Evolutionary conservation across 2,888 invertebrate genomes (phyloP).

Genomic region (Netelia inedita): DNA sequence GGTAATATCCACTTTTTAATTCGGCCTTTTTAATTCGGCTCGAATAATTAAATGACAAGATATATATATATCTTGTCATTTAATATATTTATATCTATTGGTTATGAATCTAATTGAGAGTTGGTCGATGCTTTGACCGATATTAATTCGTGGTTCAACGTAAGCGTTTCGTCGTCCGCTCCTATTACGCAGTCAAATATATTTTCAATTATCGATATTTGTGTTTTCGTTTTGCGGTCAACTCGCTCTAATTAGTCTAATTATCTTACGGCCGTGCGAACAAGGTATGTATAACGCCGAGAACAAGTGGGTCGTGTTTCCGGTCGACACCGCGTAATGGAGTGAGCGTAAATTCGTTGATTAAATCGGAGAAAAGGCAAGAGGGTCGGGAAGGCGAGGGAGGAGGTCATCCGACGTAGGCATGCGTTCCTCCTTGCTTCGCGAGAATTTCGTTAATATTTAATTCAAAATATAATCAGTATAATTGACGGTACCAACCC

Average conservation of each 20-base stretch:
- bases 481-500: constrained; percentile 69
- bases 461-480: constrained; percentile 72
- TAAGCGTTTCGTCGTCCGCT: too few species aligned
- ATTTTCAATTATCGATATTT: background rate
- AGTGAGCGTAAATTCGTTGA: constrained; percentile 71
- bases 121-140: too few species aligned
- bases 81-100: too few species aligned
- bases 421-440: constrained; percentile 28
- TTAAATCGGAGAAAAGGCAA: constrained; percentile 68
- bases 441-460: constrained; percentile 68
- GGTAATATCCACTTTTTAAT: too few species aligned
- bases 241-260: constrained; percentile 65
- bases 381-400: constrained; percentile 19
- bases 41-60: too few species aligned
- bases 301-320: constrained; percentile 30
- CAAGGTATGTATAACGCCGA: constrained; percentile 37
- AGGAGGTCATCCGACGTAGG: constrained; percentile 21
- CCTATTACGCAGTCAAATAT: background rate
- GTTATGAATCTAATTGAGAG: too few species aligned
- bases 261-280: constrained; percentile 39
- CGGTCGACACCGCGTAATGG: constrained; percentile 42
- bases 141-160: too few species aligned
- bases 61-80: too few species aligned
- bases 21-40: too few species aligned
- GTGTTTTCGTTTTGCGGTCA: background rate